A percentile compares a stretch with the other conserved stretches of the same genome.
phyloP scores from a whole-genome alignment of 2,113 vertebrate species.

The Chaetodon trifascialis region DNA sequence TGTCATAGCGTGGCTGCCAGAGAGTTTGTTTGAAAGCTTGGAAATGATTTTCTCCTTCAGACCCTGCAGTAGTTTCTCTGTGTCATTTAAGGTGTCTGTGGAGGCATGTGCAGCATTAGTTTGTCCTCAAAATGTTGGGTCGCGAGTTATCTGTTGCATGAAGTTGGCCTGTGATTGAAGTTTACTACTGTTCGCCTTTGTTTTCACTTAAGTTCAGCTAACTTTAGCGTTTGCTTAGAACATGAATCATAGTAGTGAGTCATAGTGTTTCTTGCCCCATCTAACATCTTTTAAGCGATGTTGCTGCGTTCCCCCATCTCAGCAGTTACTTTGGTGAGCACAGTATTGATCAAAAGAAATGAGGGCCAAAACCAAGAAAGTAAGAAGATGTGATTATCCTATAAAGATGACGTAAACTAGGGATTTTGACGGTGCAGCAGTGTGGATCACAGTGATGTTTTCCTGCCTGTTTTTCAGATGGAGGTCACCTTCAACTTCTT shows the following conservation, averaged over 20 bases:
- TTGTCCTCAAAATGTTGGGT: neutral
- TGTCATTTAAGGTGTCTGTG: neutral
- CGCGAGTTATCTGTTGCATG: neutral
- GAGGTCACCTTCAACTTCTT: conserved; percentile 86
- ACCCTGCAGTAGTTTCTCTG: neutral
- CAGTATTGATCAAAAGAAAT: neutral
- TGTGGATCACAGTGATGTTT: neutral
- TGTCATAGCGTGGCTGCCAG: neutral
- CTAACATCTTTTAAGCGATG: neutral
- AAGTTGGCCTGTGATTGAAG: neutral
- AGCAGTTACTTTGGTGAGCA: neutral
- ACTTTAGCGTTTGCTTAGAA: neutral
- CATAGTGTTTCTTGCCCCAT: neutral
- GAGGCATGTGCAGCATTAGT: neutral
- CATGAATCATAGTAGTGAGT: neutral
- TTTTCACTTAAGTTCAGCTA: neutral
- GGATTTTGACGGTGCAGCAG: neutral
- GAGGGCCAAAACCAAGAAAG: neutral
- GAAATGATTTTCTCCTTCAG: neutral
- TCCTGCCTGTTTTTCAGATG: conserved; percentile 65
- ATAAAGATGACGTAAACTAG: neutral
- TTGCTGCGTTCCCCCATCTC: neutral
- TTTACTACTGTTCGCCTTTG: neutral
- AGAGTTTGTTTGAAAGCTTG: neutral
- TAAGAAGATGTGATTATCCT: neutral